These are phyloP conservation scores for Geotrypetes seraphini DNA, from an alignment of 2,797 vertebrate species.

Conservation along the genomic window DNA sequence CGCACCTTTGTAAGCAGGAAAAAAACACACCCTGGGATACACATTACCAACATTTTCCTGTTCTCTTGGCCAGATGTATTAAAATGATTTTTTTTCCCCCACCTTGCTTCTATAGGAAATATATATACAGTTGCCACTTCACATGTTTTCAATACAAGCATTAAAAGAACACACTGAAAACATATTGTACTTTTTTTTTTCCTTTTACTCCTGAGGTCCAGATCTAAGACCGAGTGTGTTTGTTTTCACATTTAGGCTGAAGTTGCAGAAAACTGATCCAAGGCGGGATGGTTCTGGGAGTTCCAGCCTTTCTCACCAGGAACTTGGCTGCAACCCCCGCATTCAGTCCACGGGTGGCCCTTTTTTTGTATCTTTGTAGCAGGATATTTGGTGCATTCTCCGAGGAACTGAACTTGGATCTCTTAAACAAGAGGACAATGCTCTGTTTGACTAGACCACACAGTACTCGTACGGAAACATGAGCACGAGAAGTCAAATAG, in stretches of 20 bases:
- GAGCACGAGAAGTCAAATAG: slow-evolving; percentile 2
- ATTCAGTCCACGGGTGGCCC: slow-evolving; percentile 52
- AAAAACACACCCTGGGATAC: too few relatives aligned
- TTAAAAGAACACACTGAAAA: slow-evolving; percentile 47
- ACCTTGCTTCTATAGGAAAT: too few relatives aligned
- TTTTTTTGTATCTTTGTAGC: slow-evolving; percentile 51
- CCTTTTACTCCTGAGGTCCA: slow-evolving; percentile 34
- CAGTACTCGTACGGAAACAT: slow-evolving; percentile 28
- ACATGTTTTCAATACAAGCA: slow-evolving; percentile 1
- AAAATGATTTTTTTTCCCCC: too few relatives aligned
- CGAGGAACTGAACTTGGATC: slow-evolving; percentile 38
- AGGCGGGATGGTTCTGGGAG: slow-evolving; percentile 47
- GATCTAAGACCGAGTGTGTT: slow-evolving; percentile 39
- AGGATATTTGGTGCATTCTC: slow-evolving; percentile 45
- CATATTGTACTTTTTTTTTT: slow-evolving; percentile 33
- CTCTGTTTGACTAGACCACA: slow-evolving; percentile 41
- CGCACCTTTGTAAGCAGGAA: too few relatives aligned
- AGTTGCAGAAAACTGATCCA: slow-evolving; percentile 37
- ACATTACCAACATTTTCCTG: too few relatives aligned
- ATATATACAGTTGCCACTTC: too few relatives aligned
- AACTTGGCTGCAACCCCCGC: slow-evolving; percentile 53
- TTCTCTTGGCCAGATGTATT: too few relatives aligned
- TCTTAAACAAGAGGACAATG: slow-evolving; percentile 35
- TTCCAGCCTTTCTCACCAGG: slow-evolving; percentile 19
- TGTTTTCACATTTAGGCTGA: slow-evolving; percentile 48